Evolutionary conservation across 2,888 invertebrate genomes (phyloP).

Genomic region (Hydrotaea diabolus): DNA sequence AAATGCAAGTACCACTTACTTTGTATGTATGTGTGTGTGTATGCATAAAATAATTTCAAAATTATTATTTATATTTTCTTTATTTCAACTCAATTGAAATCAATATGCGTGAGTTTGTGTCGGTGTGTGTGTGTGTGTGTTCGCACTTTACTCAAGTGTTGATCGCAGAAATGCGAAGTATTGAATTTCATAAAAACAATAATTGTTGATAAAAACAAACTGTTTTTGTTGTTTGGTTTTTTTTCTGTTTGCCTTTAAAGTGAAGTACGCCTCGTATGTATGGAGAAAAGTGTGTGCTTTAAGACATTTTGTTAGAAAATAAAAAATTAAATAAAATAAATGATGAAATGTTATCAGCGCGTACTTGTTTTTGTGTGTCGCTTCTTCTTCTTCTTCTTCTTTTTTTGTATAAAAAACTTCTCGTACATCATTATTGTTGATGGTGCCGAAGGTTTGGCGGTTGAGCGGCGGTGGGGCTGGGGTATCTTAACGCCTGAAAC

Average conservation of each 20-base stretch:
- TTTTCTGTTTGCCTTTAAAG: conserved; percentile 16
- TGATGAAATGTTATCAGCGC: conserved; percentile 18
- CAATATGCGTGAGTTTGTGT: neutral
- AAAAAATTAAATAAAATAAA: no score
- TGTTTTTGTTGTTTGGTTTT: neutral
- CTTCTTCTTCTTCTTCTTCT: no score
- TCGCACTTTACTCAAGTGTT: conserved; percentile 32
- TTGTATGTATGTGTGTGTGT: neutral
- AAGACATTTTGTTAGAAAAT: neutral
- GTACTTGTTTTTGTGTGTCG: neutral
- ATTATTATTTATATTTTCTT: neutral
- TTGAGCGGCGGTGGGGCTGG: neutral
- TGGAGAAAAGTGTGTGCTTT: no score
- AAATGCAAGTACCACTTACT: neutral
- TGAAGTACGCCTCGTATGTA: neutral
- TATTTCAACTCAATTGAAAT: neutral
- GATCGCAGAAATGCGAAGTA: neutral
- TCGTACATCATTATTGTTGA: neutral
- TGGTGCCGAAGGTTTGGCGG: no score
- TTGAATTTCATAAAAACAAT: conserved; percentile 9
- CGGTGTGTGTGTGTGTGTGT: neutral
- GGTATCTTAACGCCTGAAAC: neutral
- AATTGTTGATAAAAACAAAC: neutral
- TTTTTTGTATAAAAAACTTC: neutral
- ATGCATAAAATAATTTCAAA: neutral